Evolutionary conservation across 2,888 invertebrate genomes (phyloP).

Genomic region (Lasioglossum zephyrum): DNA sequence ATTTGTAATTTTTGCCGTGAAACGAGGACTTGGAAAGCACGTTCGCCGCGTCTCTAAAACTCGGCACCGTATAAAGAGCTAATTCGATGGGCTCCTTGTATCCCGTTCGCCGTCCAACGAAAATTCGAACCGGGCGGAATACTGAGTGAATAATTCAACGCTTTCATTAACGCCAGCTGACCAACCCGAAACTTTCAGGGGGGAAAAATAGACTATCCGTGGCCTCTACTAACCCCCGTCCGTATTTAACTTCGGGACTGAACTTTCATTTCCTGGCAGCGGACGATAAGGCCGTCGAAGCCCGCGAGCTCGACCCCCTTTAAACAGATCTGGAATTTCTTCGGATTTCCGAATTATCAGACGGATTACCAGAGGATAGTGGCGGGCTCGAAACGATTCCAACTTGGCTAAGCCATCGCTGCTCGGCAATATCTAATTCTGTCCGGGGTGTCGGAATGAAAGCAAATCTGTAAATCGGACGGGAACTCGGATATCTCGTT

Average conservation of each 20-base stretch:
- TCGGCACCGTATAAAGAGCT: not conserved
- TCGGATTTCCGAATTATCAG: slow-evolving; percentile 42
- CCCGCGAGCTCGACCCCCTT: not conserved
- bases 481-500: not conserved
- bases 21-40: not conserved
- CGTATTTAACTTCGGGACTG: slow-evolving; percentile 31
- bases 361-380: slow-evolving; percentile 41
- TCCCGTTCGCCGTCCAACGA: not conserved
- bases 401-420: slow-evolving; percentile 37
- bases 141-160: slow-evolving; percentile 54
- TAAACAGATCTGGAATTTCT: slow-evolving; percentile 39
- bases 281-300: slow-evolving; percentile 50
- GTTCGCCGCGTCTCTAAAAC: not conserved
- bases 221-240: slow-evolving; percentile 1
- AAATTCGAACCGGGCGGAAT: slow-evolving; percentile 14
- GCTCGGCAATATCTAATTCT: slow-evolving; percentile 37
- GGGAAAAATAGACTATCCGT: slow-evolving; percentile 31
- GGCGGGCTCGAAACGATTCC: slow-evolving; percentile 31
- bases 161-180: slow-evolving; percentile 52
- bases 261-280: slow-evolving; percentile 58
- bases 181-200: slow-evolving; percentile 19
- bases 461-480: slow-evolving; percentile 16
- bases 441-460: not conserved
- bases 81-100: slow-evolving; percentile 7
- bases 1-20: not conserved